Conservation (phyloP, 2,797 vertebrate species). For the Austrolebias charrua region DNA sequence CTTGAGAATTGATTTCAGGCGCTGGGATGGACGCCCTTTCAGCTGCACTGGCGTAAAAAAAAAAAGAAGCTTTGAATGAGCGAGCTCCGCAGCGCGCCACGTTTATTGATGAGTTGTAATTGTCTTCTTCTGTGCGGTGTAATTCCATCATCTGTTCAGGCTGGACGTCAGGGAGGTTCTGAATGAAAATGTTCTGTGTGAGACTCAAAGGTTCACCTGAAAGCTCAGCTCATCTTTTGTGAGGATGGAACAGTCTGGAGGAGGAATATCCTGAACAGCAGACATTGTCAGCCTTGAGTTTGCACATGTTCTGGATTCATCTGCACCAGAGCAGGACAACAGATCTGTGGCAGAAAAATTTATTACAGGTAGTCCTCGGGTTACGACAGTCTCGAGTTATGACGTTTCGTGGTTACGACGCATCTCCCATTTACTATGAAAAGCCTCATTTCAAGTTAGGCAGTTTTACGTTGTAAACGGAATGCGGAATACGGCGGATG, state of each 20-base stretch:
- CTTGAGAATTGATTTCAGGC: constrained; percentile 53
- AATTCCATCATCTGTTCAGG: constrained; percentile 46
- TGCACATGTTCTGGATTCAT: not conserved
- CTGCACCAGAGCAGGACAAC: not conserved
- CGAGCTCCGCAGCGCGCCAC: constrained; percentile 8
- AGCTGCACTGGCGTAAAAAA: not conserved
- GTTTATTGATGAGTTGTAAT: constrained; percentile 45
- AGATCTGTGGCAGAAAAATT: not conserved
- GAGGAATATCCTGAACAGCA: constrained; percentile 4
- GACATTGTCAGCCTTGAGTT: not conserved
- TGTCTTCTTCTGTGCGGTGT: constrained; percentile 46
- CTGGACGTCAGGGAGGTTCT: constrained; percentile 16
- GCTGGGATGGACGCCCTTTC: constrained; percentile 49
- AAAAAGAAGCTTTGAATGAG: constrained; percentile 34
- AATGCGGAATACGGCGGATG: too few relatives aligned
- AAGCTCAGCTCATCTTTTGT: constrained; percentile 11
- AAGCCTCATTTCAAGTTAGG: too few relatives aligned
- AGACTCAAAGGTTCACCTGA: not conserved
- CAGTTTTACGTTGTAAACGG: too few relatives aligned
- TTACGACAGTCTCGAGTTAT: too few relatives aligned
- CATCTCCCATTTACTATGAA: too few relatives aligned
- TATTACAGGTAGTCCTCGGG: too few relatives aligned
- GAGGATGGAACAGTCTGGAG: constrained; percentile 6
- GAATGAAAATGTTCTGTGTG: constrained; percentile 38
- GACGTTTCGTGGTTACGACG: too few relatives aligned